Evolutionary conservation across 2,113 vertebrate species (phyloP), one percentile per base, ranked within the genome.

Genomic region (Bubo blakistoni): DNA sequence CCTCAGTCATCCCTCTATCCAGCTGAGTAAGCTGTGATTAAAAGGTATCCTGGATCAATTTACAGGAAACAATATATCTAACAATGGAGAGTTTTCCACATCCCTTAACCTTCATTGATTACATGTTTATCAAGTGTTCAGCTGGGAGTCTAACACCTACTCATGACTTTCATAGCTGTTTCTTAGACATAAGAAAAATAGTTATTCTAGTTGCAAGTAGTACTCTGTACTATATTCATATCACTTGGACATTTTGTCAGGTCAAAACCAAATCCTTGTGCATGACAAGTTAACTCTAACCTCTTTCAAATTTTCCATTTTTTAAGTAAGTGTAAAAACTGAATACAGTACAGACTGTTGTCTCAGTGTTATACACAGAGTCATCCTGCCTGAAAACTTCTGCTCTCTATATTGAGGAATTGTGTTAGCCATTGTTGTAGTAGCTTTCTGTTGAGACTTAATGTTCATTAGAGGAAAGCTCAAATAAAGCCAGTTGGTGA

Each of bases 101-200:
- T 86, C n/a, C 59, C 88, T 89, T 94, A 91, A 73, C 46, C 13
- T 52, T 77, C 26, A 91, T 66, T 80, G 78, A 89, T 92, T 95
- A 91, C 82, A 77, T 85, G 52, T 70, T 95, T 88, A 44, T 85
- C 81, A 85, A 26, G 29, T 90, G 47, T 93, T 85, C 58, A 87
- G 11, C 61, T 76, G 66, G 86, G 21, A 93, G 17, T 77, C 66
- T 47, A 54, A 22, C 52, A 86, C 26, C 24, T 78, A 55, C 59
- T 81, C 44, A 18, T 57, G 29, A 20, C 36, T 92, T 79, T 76
- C 47, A 54, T 17, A 85, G 29, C 5, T 66, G 24, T 72, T 92
- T 92, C 40, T 62, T n/a, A 73, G 25, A 26, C 27, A 16, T 40
- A 46, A 55, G 34, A 40, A 81, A 63, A 94, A 57, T 22, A 73